These are phyloP conservation scores for Capromys pilorides DNA, from an alignment of 2,797 vertebrate genomes.

Conservation along the genomic window DNA sequence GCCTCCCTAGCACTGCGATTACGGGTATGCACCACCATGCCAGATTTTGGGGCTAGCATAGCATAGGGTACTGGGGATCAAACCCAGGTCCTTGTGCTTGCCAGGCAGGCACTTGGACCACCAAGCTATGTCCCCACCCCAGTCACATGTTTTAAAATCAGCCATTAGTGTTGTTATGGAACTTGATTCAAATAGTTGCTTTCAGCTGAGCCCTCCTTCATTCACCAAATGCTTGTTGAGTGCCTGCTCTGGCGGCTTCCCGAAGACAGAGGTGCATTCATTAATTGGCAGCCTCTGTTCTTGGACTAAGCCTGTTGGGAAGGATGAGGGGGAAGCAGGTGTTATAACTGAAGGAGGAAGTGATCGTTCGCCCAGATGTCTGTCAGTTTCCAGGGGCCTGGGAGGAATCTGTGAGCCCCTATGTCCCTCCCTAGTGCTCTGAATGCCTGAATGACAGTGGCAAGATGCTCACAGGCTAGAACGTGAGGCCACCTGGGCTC, in stretches of 20 bases:
- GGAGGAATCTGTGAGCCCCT: too few species aligned
- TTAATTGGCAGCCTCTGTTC: background rate
- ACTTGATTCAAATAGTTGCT: background rate
- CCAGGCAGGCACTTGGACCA: too few species aligned
- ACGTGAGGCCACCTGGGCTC: background rate
- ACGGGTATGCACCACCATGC: too few species aligned
- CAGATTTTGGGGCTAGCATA: too few species aligned
- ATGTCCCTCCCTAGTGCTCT: background rate
- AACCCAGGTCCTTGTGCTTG: too few species aligned
- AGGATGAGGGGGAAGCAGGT: background rate
- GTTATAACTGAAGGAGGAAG: background rate
- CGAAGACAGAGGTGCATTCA: background rate
- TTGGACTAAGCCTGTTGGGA: background rate
- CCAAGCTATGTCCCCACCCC: too few species aligned
- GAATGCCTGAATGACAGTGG: background rate
- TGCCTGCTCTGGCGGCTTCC: fast-evolving
- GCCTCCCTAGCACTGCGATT: too few species aligned
- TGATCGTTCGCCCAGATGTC: background rate
- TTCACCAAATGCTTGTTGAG: background rate
- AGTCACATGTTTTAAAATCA: background rate
- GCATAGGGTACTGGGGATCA: too few species aligned
- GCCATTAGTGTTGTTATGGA: background rate
- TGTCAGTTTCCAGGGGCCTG: background rate
- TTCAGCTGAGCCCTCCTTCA: background rate
- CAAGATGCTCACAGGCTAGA: background rate